Base-by-base conservation (phyloP, 2,113 vertebrate genomes). In the Pedetes capensis region DNA sequence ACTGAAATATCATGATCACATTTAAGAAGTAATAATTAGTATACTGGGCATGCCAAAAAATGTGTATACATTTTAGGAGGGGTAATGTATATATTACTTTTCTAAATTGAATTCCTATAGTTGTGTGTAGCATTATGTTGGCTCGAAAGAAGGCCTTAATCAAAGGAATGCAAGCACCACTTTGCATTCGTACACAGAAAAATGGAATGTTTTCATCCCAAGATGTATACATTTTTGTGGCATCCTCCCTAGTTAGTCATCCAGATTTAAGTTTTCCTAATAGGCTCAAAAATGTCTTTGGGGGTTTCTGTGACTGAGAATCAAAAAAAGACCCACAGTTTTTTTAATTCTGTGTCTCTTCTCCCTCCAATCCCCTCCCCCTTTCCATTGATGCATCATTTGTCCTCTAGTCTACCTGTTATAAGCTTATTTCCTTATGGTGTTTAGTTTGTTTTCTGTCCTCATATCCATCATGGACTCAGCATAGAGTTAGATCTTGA, bases 1-100 rank as follows among this genome's bases (percentile, higher is more conserved):
- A 84, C 55, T 78, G 39, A 78, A 72, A 64, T 84, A 34, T 39
- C 5, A 47, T 59, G 9, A 66, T 53, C 6, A n/a, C 17, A 69
- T 64, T 84, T 86, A 96, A 47, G 22, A 59, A 49, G 55, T 81
- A 68, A n/a, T 95, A 81, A 42, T 61, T n/a, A n/a, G n/a, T n/a
- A n/a, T n/a, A n/a, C n/a, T n/a, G n/a, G n/a, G n/a, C n/a, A n/a
- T n/a, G n/a, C n/a, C n/a, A n/a, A n/a, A n/a, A n/a, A n/a, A n/a
- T n/a, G n/a, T n/a, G n/a, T n/a, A n/a, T n/a, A n/a, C n/a, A n/a
- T n/a, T n/a, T n/a, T n/a, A n/a, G n/a, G n/a, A n/a, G n/a, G n/a
- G n/a, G n/a, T n/a, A n/a, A n/a, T n/a, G n/a, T n/a, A n/a, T n/a
- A n/a, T n/a, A n/a, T n/a, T n/a, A n/a, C n/a, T n/a, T n/a, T n/a